These are phyloP conservation scores for Eulemur albifrons DNA, from an alignment of 2,797 vertebrate genomes.

Conservation along the genomic window DNA sequence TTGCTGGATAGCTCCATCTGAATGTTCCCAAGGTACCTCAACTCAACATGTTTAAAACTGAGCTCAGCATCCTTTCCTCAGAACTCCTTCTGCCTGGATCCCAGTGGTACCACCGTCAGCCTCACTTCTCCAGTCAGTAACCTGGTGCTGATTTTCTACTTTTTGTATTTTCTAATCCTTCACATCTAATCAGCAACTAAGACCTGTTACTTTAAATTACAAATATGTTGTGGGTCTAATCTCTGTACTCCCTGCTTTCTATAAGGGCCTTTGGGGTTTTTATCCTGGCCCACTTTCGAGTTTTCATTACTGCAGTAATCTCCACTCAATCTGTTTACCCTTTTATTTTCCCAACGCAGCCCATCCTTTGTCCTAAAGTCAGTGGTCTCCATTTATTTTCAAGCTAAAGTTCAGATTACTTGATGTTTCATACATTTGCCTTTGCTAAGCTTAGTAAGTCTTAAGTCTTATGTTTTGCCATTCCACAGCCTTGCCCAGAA, in stretches of 20 bases:
- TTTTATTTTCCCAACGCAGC: not conserved
- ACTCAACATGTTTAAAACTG: not conserved
- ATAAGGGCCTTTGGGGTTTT: not conserved
- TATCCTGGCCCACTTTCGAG: not conserved
- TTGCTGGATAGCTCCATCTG: not conserved
- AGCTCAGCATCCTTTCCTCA: not conserved
- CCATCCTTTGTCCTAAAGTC: not conserved
- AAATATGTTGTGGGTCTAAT: not conserved
- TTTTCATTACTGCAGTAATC: not conserved
- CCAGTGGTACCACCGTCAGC: not conserved
- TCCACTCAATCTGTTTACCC: not conserved
- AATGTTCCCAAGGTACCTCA: not conserved
- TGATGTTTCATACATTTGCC: not conserved
- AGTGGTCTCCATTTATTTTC: not conserved
- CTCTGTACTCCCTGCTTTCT: not conserved
- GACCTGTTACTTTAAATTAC: not conserved
- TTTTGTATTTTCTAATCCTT: not conserved
- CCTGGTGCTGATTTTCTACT: not conserved
- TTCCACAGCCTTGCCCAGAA: not conserved
- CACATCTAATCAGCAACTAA: not conserved
- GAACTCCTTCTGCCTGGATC: not conserved
- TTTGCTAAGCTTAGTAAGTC: not conserved
- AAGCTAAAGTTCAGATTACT: not conserved
- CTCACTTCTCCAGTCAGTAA: rapidly evolving
- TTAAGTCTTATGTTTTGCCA: not conserved